Conservation (phyloP, 2,113 vertebrate genomes). For the Ctenomys sociabilis region DNA sequence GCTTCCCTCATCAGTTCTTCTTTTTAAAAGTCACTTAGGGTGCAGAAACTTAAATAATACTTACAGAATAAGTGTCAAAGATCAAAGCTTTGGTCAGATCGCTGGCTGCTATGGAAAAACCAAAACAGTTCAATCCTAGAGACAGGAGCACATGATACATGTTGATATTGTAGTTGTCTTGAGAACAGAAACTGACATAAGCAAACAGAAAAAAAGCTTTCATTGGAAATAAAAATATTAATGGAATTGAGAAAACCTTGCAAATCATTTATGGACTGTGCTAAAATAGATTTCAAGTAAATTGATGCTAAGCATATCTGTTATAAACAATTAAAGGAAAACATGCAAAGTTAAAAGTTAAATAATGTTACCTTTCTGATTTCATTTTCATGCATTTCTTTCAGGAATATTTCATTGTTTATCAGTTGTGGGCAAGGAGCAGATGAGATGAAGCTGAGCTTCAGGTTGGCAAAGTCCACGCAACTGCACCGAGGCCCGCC, state of each 20-base stretch:
- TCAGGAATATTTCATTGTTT: neutral
- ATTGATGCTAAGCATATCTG: neutral
- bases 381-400: constrained; percentile 19
- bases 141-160: neutral
- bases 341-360: neutral
- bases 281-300: constrained; percentile 20
- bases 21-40: neutral
- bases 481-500: neutral
- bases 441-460: neutral
- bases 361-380: neutral
- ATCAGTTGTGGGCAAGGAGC: neutral
- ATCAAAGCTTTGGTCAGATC: neutral
- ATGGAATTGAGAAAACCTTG: neutral
- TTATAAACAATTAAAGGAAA: constrained; percentile 32
- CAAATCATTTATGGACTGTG: neutral
- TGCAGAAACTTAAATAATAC: neutral
- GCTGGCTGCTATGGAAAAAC: neutral
- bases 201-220: neutral
- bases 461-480: neutral
- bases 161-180: constrained; percentile 5
- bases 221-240: neutral
- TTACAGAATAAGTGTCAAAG: neutral
- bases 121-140: neutral
- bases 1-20: neutral
- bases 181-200: neutral